Percentiles rank a stretch among this genome's conserved stretches.
Conservation (phyloP, 2,797 vertebrate genomes). For the Telmatherina bonti region DNA sequence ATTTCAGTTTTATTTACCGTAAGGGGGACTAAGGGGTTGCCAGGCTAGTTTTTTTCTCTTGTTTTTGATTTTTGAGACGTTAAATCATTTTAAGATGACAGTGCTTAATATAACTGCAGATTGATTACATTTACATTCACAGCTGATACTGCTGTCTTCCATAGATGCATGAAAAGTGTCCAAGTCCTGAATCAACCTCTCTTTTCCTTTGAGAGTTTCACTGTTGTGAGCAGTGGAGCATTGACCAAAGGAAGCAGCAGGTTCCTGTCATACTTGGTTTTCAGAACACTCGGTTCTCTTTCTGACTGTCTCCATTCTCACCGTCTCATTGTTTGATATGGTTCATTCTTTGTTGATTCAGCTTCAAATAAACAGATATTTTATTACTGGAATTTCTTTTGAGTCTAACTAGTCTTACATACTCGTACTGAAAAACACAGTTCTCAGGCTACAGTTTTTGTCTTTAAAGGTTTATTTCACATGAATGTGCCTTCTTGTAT, state of each 20-base stretch:
- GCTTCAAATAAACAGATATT: not conserved
- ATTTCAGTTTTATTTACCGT: not conserved
- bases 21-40: not conserved
- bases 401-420: too few species aligned
- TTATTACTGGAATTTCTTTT: not conserved
- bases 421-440: too few species aligned
- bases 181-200: not conserved
- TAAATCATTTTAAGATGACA: not conserved
- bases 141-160: not conserved
- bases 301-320: not conserved
- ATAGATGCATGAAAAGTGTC: not conserved
- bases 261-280: not conserved
- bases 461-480: not conserved
- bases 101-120: not conserved
- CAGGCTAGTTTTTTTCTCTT: not conserved
- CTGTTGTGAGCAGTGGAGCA: slow-evolving; percentile 6
- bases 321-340: slow-evolving; percentile 1
- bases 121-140: not conserved
- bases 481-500: too few species aligned
- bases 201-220: not conserved
- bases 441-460: not conserved
- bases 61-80: not conserved
- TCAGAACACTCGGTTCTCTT: not conserved
- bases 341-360: not conserved
- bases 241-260: slow-evolving; percentile 4